Conservation (phyloP, 1,140 invertebrate genomes). For the Colletes gigas region DNA sequence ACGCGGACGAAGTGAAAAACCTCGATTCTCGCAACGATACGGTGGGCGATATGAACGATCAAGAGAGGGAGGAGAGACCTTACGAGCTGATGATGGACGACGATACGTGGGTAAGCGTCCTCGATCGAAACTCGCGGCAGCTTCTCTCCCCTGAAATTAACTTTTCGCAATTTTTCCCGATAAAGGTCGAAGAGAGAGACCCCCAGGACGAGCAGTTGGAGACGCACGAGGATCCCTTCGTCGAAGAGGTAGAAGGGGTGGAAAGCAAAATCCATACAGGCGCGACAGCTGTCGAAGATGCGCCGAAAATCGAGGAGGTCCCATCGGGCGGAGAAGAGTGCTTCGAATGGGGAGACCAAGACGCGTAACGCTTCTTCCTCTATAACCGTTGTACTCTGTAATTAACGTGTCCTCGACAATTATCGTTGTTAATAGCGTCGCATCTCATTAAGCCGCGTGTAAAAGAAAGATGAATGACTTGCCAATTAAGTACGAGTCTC, state of each 20-base stretch:
- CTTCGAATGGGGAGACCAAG: constrained; percentile 60
- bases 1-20: constrained; percentile 41
- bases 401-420: constrained; percentile 3
- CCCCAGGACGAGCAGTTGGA: constrained; percentile 59
- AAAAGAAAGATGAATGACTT: neutral
- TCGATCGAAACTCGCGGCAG: no score
- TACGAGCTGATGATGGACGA: constrained; percentile 71
- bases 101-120: constrained; percentile 67
- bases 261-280: constrained; percentile 39
- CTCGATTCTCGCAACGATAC: constrained; percentile 55
- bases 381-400: constrained; percentile 1
- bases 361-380: constrained; percentile 46
- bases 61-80: constrained; percentile 73
- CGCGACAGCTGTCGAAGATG: constrained; percentile 20
- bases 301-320: constrained; percentile 56
- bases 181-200: constrained; percentile 70
- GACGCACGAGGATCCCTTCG: constrained; percentile 58
- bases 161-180: neutral
- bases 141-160: neutral
- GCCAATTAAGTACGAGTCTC: neutral
- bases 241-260: constrained; percentile 62
- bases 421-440: neutral
- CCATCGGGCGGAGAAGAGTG: constrained; percentile 53
- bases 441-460: constrained; percentile 2
- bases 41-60: constrained; percentile 59